These are phyloP conservation scores for Tribolium madens DNA, from an alignment of 1,140 invertebrate species.

Conservation along the genomic window DNA sequence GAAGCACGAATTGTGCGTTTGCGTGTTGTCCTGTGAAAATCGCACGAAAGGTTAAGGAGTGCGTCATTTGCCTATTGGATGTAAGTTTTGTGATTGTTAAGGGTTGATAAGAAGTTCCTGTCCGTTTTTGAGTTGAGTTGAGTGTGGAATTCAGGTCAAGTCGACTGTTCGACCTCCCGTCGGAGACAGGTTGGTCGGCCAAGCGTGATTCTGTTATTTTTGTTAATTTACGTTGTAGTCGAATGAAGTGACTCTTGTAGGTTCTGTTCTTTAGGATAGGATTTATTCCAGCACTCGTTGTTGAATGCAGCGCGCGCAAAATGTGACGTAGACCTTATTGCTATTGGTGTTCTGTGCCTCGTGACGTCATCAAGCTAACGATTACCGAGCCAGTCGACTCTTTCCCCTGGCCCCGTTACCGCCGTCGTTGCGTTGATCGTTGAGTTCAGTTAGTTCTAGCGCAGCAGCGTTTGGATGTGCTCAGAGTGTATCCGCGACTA, in stretches of 20 bases:
- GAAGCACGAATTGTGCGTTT: constrained; percentile 24
- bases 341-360: constrained; percentile 57
- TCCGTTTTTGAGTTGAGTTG: background rate
- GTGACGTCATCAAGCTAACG: constrained; percentile 60
- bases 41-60: constrained; percentile 17
- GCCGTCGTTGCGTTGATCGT: constrained; percentile 28
- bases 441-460: constrained; percentile 45
- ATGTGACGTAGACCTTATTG: constrained; percentile 56
- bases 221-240: constrained; percentile 16
- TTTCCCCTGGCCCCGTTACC: constrained; percentile 14
- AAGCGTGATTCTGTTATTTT: constrained; percentile 33
- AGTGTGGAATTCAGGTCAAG: constrained; percentile 26
- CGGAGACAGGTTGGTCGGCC: constrained; percentile 23
- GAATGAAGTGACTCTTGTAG: background rate
- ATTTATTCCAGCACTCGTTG: constrained; percentile 14
- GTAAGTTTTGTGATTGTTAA: background rate
- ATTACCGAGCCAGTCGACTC: constrained; percentile 54
- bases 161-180: constrained; percentile 19
- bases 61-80: constrained; percentile 2
- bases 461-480: constrained; percentile 33
- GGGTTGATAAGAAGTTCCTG: background rate
- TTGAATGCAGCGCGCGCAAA: constrained; percentile 52
- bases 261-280: background rate
- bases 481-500: constrained; percentile 35
- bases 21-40: constrained; percentile 11